These are phyloP conservation scores for Patella ulyssiponensis DNA, from an alignment of 2,888 invertebrate genomes.

Conservation along the genomic window DNA sequence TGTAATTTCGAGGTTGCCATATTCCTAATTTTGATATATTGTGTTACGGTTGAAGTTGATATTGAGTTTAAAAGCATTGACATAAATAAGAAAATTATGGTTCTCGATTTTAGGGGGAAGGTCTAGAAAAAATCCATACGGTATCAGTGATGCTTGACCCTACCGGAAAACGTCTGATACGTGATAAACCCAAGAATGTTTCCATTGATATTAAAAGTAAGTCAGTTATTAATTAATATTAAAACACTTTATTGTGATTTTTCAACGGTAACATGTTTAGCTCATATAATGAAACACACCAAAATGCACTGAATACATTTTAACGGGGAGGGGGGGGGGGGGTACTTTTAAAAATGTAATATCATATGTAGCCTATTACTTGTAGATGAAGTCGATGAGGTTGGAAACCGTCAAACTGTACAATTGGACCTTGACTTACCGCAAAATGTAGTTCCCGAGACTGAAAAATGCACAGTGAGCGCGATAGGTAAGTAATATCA, in stretches of 20 bases:
- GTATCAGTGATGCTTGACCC: slow-evolving; percentile 52
- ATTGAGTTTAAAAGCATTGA: no score
- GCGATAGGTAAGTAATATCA: slow-evolving; percentile 42
- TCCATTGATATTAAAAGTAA: slow-evolving; percentile 28
- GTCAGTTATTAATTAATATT: slow-evolving; percentile 29
- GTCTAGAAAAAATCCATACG: slow-evolving; percentile 47
- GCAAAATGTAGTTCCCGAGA: slow-evolving; percentile 49
- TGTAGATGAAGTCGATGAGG: slow-evolving; percentile 35
- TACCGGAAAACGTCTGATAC: slow-evolving; percentile 37
- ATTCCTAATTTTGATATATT: no score
- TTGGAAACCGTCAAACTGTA: slow-evolving; percentile 40
- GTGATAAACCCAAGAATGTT: slow-evolving; percentile 34
- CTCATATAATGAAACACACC: no score
- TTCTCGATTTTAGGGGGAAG: slow-evolving; percentile 45
- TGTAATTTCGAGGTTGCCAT: no score
- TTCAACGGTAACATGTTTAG: neutral
- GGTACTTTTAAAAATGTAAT: neutral
- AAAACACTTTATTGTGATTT: slow-evolving; percentile 6
- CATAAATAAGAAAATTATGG: no score
- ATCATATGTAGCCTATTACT: neutral
- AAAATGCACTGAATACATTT: no score
- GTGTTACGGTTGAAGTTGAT: no score
- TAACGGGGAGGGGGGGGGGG: no score
- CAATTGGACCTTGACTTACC: slow-evolving; percentile 49
- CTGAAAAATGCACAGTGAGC: slow-evolving; percentile 48